These are phyloP conservation scores for Dasypolia templi DNA, from an alignment of 2,888 invertebrate genomes.

Conservation along the genomic window DNA sequence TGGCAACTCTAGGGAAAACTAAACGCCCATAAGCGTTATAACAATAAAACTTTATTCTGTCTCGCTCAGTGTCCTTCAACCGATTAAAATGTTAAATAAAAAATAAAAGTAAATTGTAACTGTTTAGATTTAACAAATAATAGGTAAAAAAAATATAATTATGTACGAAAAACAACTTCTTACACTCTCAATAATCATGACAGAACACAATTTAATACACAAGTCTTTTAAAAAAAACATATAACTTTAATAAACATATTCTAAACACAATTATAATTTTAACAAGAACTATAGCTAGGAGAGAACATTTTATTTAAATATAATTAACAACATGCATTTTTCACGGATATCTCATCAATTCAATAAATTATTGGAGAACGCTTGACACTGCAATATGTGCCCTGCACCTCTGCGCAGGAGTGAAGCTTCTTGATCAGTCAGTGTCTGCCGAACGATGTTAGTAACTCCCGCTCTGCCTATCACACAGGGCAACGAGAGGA, in stretches of 20 bases:
- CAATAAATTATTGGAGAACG: conserved; percentile 23
- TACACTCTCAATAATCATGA: not conserved
- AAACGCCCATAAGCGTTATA: no score
- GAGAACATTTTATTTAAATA: not conserved
- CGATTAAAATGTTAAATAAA: not conserved
- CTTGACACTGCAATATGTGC: conserved; percentile 80
- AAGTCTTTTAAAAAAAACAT: not conserved
- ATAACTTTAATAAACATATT: conserved; percentile 6
- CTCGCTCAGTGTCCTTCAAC: not conserved
- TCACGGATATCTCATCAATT: not conserved
- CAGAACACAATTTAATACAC: not conserved
- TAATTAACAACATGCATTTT: not conserved
- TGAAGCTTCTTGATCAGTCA: conserved; percentile 90
- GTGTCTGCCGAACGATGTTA: conserved; percentile 91
- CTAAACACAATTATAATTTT: not conserved
- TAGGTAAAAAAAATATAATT: conserved; percentile 14
- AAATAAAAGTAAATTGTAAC: no score
- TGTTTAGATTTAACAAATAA: not conserved
- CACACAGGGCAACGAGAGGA: conserved; percentile 94
- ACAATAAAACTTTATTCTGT: not conserved
- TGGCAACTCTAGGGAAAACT: no score
- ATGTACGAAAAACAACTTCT: not conserved
- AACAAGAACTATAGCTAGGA: not conserved
- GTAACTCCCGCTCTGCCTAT: conserved; percentile 92
- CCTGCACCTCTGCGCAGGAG: conserved; percentile 91